A percentile compares a stretch with the other conserved stretches of the same genome.
Conservation (phyloP, 2,888 invertebrate species). For the Mechanitis messenoides region DNA sequence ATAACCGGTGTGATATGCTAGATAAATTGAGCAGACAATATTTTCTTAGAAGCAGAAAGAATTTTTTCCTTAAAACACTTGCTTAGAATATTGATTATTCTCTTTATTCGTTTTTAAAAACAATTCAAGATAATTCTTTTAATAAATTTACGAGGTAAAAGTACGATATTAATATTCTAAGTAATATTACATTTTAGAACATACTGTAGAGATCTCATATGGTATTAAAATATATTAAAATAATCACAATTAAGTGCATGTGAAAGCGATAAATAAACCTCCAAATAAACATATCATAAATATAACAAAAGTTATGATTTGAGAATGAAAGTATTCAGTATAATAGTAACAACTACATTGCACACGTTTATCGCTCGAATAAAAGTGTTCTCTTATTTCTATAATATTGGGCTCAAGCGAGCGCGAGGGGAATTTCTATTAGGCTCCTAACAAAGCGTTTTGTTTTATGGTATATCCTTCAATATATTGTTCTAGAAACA, state of each 20-base stretch:
- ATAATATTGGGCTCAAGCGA: constrained; percentile 20
- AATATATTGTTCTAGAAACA: constrained; percentile 3
- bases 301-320: constrained; percentile 1
- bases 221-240: no score
- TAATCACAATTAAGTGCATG: no score
- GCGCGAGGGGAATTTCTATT: constrained; percentile 65
- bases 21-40: constrained; percentile 17
- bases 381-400: constrained; percentile 19
- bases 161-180: no score
- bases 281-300: no score
- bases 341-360: constrained; percentile 35
- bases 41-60: constrained; percentile 25
- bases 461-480: constrained; percentile 50
- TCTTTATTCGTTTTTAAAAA: constrained; percentile 22
- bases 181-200: no score
- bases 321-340: neutral
- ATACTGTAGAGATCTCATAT: no score
- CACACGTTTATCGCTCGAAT: constrained; percentile 20
- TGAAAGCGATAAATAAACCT: no score
- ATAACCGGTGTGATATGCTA: neutral
- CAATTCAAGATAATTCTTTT: no score
- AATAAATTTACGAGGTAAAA: neutral
- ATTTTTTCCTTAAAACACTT: constrained; percentile 24
- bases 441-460: constrained; percentile 57
- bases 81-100: constrained; percentile 24